Percentiles rank a stretch among this genome's conserved stretches.
Conservation (phyloP, 2,888 invertebrate genomes). For the Tenthredo scrophulariae region DNA sequence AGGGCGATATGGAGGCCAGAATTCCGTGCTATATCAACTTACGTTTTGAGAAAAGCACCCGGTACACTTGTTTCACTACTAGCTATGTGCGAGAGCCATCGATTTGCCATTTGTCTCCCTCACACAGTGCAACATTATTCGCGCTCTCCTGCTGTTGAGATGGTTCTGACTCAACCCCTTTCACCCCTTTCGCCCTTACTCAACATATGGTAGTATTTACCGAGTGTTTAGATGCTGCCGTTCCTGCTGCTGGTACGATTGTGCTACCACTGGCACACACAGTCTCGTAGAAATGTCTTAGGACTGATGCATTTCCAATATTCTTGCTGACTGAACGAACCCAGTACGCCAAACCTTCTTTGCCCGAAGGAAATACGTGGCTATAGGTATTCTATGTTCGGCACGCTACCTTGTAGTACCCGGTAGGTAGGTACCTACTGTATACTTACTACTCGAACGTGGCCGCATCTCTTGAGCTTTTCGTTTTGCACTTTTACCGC, state of each 20-base stretch:
- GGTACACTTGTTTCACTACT: slow-evolving; percentile 28
- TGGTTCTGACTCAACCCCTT: slow-evolving; percentile 47
- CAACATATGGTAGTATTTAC: slow-evolving; percentile 61
- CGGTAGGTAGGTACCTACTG: background rate
- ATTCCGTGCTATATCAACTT: background rate
- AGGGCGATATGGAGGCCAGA: background rate
- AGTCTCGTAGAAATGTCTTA: slow-evolving; percentile 50
- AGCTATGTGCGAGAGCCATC: slow-evolving; percentile 63
- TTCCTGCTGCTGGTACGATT: slow-evolving; percentile 1
- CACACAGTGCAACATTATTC: slow-evolving; percentile 68
- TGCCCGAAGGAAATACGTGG: background rate
- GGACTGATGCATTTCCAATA: slow-evolving; percentile 56
- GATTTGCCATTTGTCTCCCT: slow-evolving; percentile 75
- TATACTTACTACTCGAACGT: slow-evolving; percentile 52
- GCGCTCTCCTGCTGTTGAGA: slow-evolving; percentile 58
- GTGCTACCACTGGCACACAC: slow-evolving; percentile 31
- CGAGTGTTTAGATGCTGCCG: slow-evolving; percentile 55
- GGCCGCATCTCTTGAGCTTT: slow-evolving; percentile 48
- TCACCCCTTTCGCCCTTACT: slow-evolving; percentile 18
- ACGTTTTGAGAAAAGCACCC: background rate
- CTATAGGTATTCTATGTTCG: slow-evolving; percentile 33
- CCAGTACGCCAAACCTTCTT: slow-evolving; percentile 36
- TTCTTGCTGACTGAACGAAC: slow-evolving; percentile 49
- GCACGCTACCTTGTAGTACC: slow-evolving; percentile 16
- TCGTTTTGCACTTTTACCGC: slow-evolving; percentile 47